These are phyloP conservation scores for Icerya purchasi DNA, from an alignment of 2,888 invertebrate species.

Conservation along the genomic window DNA sequence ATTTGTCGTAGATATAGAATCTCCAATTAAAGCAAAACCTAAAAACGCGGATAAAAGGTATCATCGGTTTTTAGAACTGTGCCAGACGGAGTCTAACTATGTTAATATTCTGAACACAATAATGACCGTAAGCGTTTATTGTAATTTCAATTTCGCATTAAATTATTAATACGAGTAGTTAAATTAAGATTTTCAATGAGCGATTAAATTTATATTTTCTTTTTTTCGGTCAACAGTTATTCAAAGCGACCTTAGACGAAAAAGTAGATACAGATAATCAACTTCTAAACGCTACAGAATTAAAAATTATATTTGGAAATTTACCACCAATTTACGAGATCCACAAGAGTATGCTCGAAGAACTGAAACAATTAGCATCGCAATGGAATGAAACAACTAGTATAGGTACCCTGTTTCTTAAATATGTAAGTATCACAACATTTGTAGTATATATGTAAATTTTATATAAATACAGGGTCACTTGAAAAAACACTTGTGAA, in stretches of 20 bases:
- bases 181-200: background rate
- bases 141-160: background rate
- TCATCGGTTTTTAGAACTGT: conserved; percentile 70
- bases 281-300: conserved; percentile 69
- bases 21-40: background rate
- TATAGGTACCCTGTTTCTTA: conserved; percentile 70
- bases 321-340: conserved; percentile 83
- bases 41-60: conserved; percentile 40
- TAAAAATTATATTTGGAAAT: conserved; percentile 86
- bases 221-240: conserved; percentile 40
- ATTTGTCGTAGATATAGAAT: too few species aligned
- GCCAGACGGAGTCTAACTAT: conserved; percentile 93
- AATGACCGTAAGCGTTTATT: conserved; percentile 42
- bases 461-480: too few species aligned
- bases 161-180: background rate
- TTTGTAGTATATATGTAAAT: too few species aligned
- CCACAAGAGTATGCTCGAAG: conserved; percentile 52
- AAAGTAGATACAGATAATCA: conserved; percentile 56
- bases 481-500: too few species aligned
- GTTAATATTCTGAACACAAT: conserved; percentile 84
- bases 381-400: conserved; percentile 73
- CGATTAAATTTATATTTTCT: background rate
- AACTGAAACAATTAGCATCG: conserved; percentile 36
- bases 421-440: conserved; percentile 38
- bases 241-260: conserved; percentile 77